Conservation (phyloP, 2,797 vertebrate genomes). For the Spea hammondii region DNA sequence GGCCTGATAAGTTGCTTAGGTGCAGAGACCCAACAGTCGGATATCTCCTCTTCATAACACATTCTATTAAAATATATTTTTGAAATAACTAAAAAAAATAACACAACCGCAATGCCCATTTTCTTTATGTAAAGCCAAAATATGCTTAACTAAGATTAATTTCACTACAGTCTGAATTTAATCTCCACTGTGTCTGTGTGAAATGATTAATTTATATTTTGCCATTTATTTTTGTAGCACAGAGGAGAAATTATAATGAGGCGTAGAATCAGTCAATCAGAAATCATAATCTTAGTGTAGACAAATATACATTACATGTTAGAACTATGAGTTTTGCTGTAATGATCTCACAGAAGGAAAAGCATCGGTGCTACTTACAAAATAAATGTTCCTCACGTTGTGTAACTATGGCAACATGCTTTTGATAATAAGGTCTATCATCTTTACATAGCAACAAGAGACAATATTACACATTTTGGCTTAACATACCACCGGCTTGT, state of each 20-base stretch:
- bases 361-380: constrained; percentile 33
- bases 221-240: neutral
- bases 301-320: constrained; percentile 18
- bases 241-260: too few species aligned
- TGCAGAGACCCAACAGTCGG: too few species aligned
- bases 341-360: constrained; percentile 27
- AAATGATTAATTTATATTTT: neutral
- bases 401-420: constrained; percentile 46
- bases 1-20: too few species aligned
- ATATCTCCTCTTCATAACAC: too few species aligned
- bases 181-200: neutral
- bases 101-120: too few species aligned
- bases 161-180: neutral
- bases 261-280: neutral
- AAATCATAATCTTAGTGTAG: constrained; percentile 1
- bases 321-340: constrained; percentile 26
- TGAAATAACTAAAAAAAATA: too few species aligned
- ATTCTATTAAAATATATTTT: too few species aligned
- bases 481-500: constrained; percentile 22
- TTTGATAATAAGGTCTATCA: constrained; percentile 46
- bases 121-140: neutral
- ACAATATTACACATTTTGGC: constrained; percentile 46
- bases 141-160: neutral
- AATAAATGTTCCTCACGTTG: constrained; percentile 42
- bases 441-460: constrained; percentile 46